Conservation (phyloP, 1,140 invertebrate species). For the Drosophila suzukii region DNA sequence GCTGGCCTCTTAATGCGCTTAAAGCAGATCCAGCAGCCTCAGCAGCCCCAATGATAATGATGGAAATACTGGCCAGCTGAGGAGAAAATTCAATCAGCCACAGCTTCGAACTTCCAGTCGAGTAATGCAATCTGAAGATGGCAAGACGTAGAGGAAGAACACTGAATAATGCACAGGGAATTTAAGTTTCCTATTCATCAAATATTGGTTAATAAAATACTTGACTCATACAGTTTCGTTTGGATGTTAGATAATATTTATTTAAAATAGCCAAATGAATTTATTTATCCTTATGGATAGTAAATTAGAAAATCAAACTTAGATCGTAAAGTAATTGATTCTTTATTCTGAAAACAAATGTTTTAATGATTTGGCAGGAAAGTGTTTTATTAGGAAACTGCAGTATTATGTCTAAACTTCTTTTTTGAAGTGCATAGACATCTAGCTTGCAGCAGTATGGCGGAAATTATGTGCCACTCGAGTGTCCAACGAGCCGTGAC, state of each 20-base stretch:
- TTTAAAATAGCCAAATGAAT: no score
- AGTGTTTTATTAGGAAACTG: neutral
- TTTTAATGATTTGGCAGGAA: neutral
- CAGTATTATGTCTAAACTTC: neutral
- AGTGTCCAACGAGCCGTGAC: slow-evolving; percentile 73
- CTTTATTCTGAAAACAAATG: no score
- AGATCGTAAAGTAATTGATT: no score
- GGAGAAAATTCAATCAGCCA: slow-evolving; percentile 66
- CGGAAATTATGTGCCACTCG: slow-evolving; percentile 71
- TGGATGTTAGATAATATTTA: no score
- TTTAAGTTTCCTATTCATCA: neutral
- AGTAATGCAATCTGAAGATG: slow-evolving; percentile 62
- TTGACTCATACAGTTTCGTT: no score
- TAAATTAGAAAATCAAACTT: no score
- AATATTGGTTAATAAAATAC: no score
- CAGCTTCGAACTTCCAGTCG: slow-evolving; percentile 27
- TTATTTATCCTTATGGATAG: no score
- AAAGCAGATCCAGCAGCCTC: slow-evolving; percentile 43
- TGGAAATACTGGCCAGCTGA: slow-evolving; percentile 41
- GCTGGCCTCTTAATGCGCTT: slow-evolving; percentile 58
- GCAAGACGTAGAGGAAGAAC: slow-evolving; percentile 8
- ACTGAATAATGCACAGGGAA: neutral
- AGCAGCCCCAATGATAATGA: slow-evolving; percentile 10
- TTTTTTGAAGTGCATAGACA: slow-evolving; percentile 4
- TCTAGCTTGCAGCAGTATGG: slow-evolving; percentile 24